Base-by-base conservation (phyloP, 1,140 invertebrate genomes). In the Battus philenor region DNA sequence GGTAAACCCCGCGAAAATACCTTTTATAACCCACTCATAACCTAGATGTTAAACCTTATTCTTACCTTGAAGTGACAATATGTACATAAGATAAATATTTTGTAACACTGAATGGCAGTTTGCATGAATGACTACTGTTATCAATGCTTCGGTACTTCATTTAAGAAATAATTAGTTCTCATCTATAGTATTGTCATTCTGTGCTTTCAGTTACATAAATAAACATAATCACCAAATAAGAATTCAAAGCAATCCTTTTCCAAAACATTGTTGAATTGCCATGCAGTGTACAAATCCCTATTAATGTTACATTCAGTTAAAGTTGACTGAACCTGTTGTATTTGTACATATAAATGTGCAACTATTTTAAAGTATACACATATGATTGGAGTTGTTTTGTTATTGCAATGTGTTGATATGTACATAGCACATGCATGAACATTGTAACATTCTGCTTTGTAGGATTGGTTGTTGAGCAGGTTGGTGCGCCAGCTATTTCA, bases 81-180 rank as follows among this genome's bases (percentile, higher is more conserved):
- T 87, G 85, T 87, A 87, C 72, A 87, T 87, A 86, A 87, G 78
- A 86, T 81, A 74, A 81, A 85, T 79, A 81, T 74, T 83, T 80
- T 81, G 75, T 81, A 74, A 59, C 72, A 61, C 65, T 67, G 60
- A 59, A 67, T 60, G 68, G 70, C 68, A 62, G 49, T 64, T 66
- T 57, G 54, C 50, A 54, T 27, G 22, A 15, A 26, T 15, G 15
- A 10, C 16, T 36, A 16, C 33, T 17, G 10, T 10, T 3, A 36
- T 20, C 15, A 18, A 10, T n/a, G 33, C 17, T 20, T 20, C 17
- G 20, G 10, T 17, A 24, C 9, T 24, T 24, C 9, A 24, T 24
- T 24, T 1, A 33, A 33, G 10, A 33, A 9, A 5, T 9, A 9
- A 33, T 17, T n/a, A n/a, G n/a, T n/a, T n/a, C 18, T 18, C 17